These are phyloP conservation scores for Nomada ferruginata DNA, from an alignment of 2,888 invertebrate genomes.

Conservation along the genomic window DNA sequence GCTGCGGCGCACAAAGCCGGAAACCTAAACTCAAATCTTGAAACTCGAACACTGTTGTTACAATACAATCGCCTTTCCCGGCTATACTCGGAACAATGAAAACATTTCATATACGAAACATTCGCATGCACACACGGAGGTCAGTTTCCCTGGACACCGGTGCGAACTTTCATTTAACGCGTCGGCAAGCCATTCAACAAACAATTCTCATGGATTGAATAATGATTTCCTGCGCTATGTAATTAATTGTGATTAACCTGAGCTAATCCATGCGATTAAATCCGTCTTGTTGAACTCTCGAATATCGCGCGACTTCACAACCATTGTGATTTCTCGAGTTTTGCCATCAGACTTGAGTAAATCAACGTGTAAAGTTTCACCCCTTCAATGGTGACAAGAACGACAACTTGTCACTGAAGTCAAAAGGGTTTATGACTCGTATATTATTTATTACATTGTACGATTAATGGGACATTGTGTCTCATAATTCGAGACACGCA, in stretches of 20 bases:
- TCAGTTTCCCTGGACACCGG: background rate
- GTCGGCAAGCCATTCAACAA: constrained; percentile 47
- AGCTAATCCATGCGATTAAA: background rate
- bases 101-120: constrained; percentile 21
- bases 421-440: no score
- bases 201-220: constrained; percentile 41
- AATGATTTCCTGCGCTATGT: constrained; percentile 44
- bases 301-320: constrained; percentile 1
- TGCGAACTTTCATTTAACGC: constrained; percentile 30
- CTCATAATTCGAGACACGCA: background rate
- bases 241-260: constrained; percentile 59
- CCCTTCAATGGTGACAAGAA: no score
- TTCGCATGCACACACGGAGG: background rate
- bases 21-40: background rate
- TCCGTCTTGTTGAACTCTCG: background rate
- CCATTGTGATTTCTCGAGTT: constrained; percentile 28
- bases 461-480: background rate
- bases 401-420: no score
- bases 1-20: background rate
- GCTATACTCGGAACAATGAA: constrained; percentile 7
- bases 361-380: constrained; percentile 25
- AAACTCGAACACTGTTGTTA: constrained; percentile 4
- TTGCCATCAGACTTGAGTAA: constrained; percentile 12
- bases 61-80: constrained; percentile 8
- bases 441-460: background rate